These are phyloP conservation scores for Myiotriccus ornatus DNA, from an alignment of 2,797 vertebrate genomes.

Conservation along the genomic window DNA sequence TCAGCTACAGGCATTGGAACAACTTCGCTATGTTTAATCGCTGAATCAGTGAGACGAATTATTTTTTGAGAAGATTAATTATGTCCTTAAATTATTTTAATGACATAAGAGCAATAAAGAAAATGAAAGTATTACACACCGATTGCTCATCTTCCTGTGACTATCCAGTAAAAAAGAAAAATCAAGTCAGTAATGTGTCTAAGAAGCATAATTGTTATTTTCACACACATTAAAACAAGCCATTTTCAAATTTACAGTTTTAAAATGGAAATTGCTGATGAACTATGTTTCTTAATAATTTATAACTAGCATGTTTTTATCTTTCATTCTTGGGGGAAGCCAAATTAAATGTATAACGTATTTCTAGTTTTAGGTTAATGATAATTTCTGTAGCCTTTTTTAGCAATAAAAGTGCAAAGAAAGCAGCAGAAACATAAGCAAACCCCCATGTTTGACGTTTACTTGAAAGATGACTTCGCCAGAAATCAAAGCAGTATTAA, in stretches of 20 bases:
- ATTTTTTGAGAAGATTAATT: neutral
- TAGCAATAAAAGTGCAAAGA: neutral
- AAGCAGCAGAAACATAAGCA: neutral
- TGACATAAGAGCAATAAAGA: neutral
- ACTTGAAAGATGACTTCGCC: neutral
- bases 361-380: neutral
- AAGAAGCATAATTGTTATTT: neutral
- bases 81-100: neutral
- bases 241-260: neutral
- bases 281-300: neutral
- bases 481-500: neutral
- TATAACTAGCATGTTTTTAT: neutral
- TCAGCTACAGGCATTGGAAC: neutral
- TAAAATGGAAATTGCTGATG: neutral
- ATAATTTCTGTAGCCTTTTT: neutral
- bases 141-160: neutral
- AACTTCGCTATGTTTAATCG: neutral
- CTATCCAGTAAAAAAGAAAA: neutral
- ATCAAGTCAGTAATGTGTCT: neutral
- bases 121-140: neutral
- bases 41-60: neutral
- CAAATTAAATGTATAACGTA: neutral
- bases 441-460: neutral
- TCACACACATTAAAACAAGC: neutral
- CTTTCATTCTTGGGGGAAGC: neutral